Base-by-base conservation (phyloP, 1,140 invertebrate genomes). In the Ruditapes philippinarum region DNA sequence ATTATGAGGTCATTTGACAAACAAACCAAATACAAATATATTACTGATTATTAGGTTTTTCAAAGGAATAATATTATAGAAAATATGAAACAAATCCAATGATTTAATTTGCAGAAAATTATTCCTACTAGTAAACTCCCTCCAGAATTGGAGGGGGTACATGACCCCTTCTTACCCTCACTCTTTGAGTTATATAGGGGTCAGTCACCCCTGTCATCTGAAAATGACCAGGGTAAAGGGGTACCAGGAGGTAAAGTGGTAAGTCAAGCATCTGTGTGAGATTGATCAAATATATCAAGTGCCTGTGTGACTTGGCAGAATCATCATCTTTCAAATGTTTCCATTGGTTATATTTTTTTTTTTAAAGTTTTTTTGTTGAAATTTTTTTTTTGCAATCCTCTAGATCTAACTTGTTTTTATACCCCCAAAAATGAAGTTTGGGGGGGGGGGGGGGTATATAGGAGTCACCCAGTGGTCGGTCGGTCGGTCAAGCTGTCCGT, bases 91-190 rank as follows among this genome's bases (percentile, higher is more conserved):
- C 7, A 49, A 49, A 49, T 49, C 17, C 7, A 11, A 33, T 40
- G 62, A 54, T 76, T 28, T 76, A 60, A 51, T 3, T 88, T 88
- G 31, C 85, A 88, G 85, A 88, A 62, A 68, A 49, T 80, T 68
- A 7, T 88, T 5, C 85, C 85, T 38, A 22, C 57, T 65, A 65
- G 80, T 70, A 88, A 51, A 80, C 85, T 88, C 49, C 85, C 85
- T 33, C 54, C 74, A 25, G 74, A 88, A 65, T 36, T 88, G 33
- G 42, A 88, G 60, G 85, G 62, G 17, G 54, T 51, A 25, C 3
- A 74, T 86, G 68, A 86, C 49, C 70, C 83, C 28, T 62, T 86
- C 33, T 42, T 76, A 51, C 51, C 83, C 14, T 42, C 33, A 40
- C 62, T 83, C 11, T 28, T 42, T 3, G 79, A 81, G 31, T 22